These are phyloP conservation scores for Thymelicus acteon DNA, from an alignment of 2,888 invertebrate genomes.

Conservation along the genomic window DNA sequence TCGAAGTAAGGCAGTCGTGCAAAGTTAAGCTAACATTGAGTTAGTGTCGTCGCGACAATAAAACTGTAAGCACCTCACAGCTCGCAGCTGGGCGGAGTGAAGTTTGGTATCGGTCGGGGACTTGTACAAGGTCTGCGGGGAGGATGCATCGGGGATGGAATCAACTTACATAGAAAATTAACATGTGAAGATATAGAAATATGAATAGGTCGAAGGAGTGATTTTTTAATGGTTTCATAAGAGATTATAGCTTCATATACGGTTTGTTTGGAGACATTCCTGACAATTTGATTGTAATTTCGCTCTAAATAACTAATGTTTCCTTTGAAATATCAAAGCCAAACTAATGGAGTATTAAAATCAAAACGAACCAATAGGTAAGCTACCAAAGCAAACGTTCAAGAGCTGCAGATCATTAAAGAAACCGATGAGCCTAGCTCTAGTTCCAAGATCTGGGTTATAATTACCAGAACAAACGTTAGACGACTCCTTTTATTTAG, in stretches of 20 bases:
- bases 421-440: too few relatives aligned
- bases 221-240: too few relatives aligned
- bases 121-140: neutral
- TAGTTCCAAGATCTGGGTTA: neutral
- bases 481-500: neutral
- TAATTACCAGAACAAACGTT: neutral
- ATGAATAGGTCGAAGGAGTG: too few relatives aligned
- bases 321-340: too few relatives aligned
- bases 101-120: slow-evolving; percentile 16
- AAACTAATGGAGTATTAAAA: too few relatives aligned
- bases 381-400: neutral
- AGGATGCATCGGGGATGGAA: slow-evolving; percentile 8
- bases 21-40: slow-evolving; percentile 68
- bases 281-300: too few relatives aligned
- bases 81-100: slow-evolving; percentile 53
- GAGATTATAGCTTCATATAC: too few relatives aligned
- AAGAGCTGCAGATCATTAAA: neutral
- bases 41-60: slow-evolving; percentile 62
- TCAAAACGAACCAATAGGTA: too few relatives aligned
- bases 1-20: neutral
- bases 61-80: slow-evolving; percentile 55
- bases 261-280: too few relatives aligned
- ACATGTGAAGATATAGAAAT: too few relatives aligned
- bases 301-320: too few relatives aligned
- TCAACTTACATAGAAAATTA: too few relatives aligned